A percentile compares a stretch with the other conserved stretches of the same genome.
These are phyloP conservation scores for Phoxinus phoxinus DNA, from an alignment of 2,113 vertebrate species.

Conservation along the genomic window DNA sequence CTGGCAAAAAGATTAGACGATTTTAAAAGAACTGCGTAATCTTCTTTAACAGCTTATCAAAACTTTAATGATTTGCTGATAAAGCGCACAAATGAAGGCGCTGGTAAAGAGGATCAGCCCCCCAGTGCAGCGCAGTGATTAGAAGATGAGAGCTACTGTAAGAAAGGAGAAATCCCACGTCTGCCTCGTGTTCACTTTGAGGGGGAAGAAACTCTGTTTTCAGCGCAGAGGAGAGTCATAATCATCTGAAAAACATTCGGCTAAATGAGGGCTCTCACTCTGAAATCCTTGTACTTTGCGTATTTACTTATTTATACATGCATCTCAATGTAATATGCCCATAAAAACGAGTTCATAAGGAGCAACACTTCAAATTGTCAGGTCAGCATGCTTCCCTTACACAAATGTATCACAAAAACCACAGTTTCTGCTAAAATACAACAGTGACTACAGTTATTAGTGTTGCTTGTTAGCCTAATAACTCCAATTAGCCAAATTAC, in stretches of 20 bases:
- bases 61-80: conserved; percentile 86
- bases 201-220: conserved; percentile 70
- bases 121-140: conserved; percentile 82
- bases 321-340: conserved; percentile 59
- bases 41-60: conserved; percentile 84
- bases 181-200: conserved; percentile 79
- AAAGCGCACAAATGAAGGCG: conserved; percentile 85
- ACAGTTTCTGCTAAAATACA: not conserved
- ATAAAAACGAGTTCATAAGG: conserved; percentile 64
- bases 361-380: conserved; percentile 54
- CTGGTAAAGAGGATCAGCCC: conserved; percentile 84
- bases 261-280: conserved; percentile 61
- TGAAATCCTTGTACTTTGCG: conserved; percentile 55
- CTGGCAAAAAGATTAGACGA: conserved; percentile 77
- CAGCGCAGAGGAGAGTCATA: conserved; percentile 74
- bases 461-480: not conserved
- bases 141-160: conserved; percentile 77
- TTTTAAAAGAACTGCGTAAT: conserved; percentile 81
- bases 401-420: not conserved
- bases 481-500: not conserved
- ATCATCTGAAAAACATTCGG: conserved; percentile 72
- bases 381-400: conserved; percentile 41
- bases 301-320: conserved; percentile 70
- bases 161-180: conserved; percentile 79
- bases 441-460: not conserved